Evolutionary conservation across 2,888 invertebrate species (phyloP), one percentile per base, ranked within the genome.

Genomic region (Hydroisotoma schaefferi): DNA sequence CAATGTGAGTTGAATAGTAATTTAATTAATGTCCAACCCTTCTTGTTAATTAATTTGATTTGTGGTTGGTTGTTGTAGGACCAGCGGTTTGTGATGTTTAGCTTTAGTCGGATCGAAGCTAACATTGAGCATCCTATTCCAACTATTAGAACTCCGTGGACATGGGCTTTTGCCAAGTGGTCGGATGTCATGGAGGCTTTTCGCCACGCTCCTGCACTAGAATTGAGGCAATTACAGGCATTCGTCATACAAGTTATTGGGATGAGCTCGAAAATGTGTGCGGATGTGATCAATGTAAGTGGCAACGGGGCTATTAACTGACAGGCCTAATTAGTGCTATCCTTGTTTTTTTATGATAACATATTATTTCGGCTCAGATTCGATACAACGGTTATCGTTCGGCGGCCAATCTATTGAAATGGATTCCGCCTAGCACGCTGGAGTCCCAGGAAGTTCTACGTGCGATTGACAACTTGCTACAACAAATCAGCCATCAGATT

Each of bases 111-210:
- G n/a, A n/a, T n/a, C n/a, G n/a, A n/a, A n/a, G n/a, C n/a, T n/a
- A n/a, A n/a, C n/a, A n/a, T n/a, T n/a, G n/a, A n/a, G n/a, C n/a
- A n/a, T n/a, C n/a, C n/a, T n/a, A n/a, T n/a, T n/a, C n/a, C n/a
- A n/a, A n/a, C n/a, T n/a, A 27, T 64, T 0, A 54, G 57, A 23
- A 43, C 46, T 18, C 40, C 60, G 1, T 60, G 27, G 43, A 49
- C 60, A 1, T 64, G 64, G 64, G 51, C 58, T 10, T 60, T 64
- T 52, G 64, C 47, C 0, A 60, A 60, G 6, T 58, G 57, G 46
- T 55, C 57, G 25, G 64, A 64, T 37, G 43, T 27, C 4, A 23
- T 59, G 6, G 29, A 52, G 15, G 44, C 28, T 25, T 37, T 4
- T 1, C 43, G 47, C 20, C 12, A 44, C 18, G 26, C 26, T 1